Evolutionary conservation across 2,113 vertebrate species (phyloP), one percentile per base, ranked within the genome.

Genomic region (Lepus europaeus): DNA sequence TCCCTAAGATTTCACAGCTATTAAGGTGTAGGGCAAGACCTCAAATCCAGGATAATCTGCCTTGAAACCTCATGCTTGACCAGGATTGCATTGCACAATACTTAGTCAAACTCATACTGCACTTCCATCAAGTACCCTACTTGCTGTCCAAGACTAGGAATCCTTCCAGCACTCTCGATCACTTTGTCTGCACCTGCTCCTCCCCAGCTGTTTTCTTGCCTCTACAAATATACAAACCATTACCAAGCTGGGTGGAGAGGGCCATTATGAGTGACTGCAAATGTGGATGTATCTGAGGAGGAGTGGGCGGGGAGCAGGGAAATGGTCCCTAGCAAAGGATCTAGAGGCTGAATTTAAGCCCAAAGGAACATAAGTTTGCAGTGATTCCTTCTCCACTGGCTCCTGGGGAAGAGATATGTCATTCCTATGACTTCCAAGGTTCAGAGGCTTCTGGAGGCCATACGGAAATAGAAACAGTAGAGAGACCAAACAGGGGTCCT

Each of bases 401-500:
- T 45, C 39, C 88, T 23, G 23, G 20, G 29, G n/a, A 78, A 94
- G 53, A 84, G 17, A 19, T 61, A 2, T 25, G 56, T 45, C 49
- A 92, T 82, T 33, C 77, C 51, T 70, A 0, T 49, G 36, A 1
- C 10, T 73, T 45, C 17, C 17, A 36, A 39, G 0, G 31, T 4
- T 25, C 56, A 45, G 9, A 69, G 64, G 11, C 66, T 33, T 14
- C 14, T 9, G 5, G 56, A 87, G 5, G 59, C 4, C 36, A 61
- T 20, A 33, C 81, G 68, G 61, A 82, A 69, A 36, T 8, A 7
- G 25, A 31, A 78, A 45, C 45, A 76, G 27, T 53, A 85, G 27
- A 25, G 0, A 31, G 45, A 45, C 31, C 45, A 3, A 0, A 0
- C 10, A 7, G 9, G 39, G 25, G 39, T 87, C 64, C 51, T 36